Conservation (phyloP, 2,888 invertebrate genomes). For the Machimus rusticus region DNA sequence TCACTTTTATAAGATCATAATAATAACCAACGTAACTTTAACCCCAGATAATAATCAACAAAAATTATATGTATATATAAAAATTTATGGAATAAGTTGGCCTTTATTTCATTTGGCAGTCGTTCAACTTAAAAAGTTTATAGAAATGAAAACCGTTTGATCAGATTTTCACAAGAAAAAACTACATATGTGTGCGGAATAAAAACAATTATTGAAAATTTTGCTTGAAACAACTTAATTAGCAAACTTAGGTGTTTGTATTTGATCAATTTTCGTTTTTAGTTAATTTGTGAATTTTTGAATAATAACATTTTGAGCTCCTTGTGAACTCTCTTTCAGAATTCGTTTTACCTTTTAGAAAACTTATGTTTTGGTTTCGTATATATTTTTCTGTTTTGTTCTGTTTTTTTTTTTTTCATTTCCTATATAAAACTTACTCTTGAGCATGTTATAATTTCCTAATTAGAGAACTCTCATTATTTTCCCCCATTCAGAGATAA, state of each 20-base stretch:
- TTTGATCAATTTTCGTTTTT: conserved; percentile 16
- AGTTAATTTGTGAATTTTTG: conserved; percentile 7
- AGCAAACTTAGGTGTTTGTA: conserved; percentile 25
- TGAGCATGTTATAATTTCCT: conserved; percentile 22
- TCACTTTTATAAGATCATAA: no score
- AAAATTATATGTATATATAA: no score
- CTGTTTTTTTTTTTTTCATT: not conserved
- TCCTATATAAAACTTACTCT: not conserved
- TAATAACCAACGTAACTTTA: no score
- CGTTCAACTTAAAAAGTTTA: not conserved
- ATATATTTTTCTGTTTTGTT: no score
- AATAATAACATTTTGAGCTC: conserved; percentile 19
- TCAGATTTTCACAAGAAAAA: no score
- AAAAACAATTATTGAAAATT: not conserved
- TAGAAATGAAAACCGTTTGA: not conserved
- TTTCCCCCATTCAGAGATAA: not conserved
- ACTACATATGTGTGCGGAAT: no score
- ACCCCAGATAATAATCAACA: no score
- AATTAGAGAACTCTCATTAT: conserved; percentile 23
- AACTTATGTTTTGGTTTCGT: not conserved
- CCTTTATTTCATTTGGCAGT: not conserved
- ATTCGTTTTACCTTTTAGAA: not conserved
- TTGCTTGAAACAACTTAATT: conserved; percentile 29
- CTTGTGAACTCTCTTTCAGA: conserved; percentile 18
- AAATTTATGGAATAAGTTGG: no score